These are phyloP conservation scores for Pithys albifrons DNA, from an alignment of 2,113 vertebrate species.

Conservation along the genomic window DNA sequence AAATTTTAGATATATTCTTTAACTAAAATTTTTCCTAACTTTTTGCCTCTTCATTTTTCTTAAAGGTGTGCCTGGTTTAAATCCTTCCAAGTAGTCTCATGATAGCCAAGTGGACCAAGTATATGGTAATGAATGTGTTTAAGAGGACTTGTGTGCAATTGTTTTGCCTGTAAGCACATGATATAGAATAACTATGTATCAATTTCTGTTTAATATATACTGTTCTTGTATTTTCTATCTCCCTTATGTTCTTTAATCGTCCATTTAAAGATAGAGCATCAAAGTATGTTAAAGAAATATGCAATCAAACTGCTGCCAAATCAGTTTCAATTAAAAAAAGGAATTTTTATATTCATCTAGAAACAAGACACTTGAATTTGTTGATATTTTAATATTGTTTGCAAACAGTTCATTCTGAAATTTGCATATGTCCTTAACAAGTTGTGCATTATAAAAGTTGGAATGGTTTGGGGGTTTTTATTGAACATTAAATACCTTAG, in stretches of 20 bases:
- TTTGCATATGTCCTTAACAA: not conserved
- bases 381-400: slow-evolving; percentile 13
- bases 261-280: not conserved
- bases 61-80: not conserved
- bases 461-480: not conserved
- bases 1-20: not conserved
- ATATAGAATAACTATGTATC: not conserved
- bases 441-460: not conserved
- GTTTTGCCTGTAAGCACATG: not conserved
- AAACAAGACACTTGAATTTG: slow-evolving; percentile 1
- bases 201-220: not conserved
- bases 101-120: not conserved
- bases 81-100: not conserved
- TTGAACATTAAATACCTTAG: not conserved
- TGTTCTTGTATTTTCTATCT: not conserved
- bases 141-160: not conserved
- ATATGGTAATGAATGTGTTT: not conserved
- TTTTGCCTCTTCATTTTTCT: not conserved
- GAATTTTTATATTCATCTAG: not conserved
- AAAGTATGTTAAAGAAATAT: not conserved
- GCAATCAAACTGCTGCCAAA: not conserved
- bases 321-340: not conserved
- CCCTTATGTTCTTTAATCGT: not conserved
- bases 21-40: not conserved
- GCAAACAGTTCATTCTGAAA: slow-evolving; percentile 16